Evolutionary conservation across 1,140 invertebrate genomes (phyloP).

Genomic region (Papilio machaon): DNA sequence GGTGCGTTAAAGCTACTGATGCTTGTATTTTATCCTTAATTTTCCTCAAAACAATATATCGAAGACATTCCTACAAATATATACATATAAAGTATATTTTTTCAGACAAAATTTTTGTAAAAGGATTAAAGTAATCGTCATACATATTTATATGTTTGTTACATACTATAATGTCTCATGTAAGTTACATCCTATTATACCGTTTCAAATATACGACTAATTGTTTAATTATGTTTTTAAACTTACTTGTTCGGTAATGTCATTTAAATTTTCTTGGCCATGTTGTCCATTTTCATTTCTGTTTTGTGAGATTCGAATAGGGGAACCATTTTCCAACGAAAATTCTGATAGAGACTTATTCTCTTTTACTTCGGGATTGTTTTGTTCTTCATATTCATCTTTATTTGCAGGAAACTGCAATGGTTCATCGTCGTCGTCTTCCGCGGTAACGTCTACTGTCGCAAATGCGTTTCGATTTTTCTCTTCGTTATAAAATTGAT

Average conservation of each 20-base stretch:
- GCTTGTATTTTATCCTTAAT: slow-evolving; percentile 31
- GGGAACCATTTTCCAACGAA: slow-evolving; percentile 54
- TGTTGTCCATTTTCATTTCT: slow-evolving; percentile 39
- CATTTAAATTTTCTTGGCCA: slow-evolving; percentile 43
- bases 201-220: background rate
- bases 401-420: slow-evolving; percentile 17
- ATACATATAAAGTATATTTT: slow-evolving; percentile 1
- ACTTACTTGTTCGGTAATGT: slow-evolving; percentile 36
- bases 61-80: slow-evolving; percentile 36
- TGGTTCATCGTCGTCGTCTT: slow-evolving; percentile 28
- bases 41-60: slow-evolving; percentile 34
- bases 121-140: too few relatives aligned
- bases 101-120: background rate
- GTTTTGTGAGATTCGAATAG: slow-evolving; percentile 12
- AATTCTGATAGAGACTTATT: slow-evolving; percentile 63
- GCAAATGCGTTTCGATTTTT: slow-evolving; percentile 12
- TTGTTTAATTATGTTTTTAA: background rate
- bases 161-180: too few relatives aligned
- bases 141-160: too few relatives aligned
- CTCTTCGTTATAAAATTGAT: slow-evolving; percentile 33
- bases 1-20: background rate
- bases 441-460: slow-evolving; percentile 9
- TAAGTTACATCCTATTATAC: too few relatives aligned
- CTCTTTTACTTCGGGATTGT: slow-evolving; percentile 38
- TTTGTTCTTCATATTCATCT: slow-evolving; percentile 32